phyloP scores from a whole-genome alignment of 2,888 invertebrate genomes.

The Stenoptilia bipunctidactyla region DNA sequence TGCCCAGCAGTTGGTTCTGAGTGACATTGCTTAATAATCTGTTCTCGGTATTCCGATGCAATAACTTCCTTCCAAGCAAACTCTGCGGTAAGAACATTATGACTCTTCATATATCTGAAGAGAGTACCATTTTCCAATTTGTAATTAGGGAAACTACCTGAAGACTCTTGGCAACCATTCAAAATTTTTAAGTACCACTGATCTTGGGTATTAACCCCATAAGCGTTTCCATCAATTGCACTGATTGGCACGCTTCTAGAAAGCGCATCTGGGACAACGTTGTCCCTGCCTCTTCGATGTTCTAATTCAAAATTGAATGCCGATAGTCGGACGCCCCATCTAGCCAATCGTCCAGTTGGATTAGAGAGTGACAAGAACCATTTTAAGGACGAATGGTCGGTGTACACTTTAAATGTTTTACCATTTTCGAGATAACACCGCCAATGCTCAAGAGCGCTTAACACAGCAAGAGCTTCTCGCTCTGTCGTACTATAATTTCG shows the following conservation, averaged over 20 bases:
- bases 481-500: slow-evolving; percentile 21
- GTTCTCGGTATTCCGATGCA: slow-evolving; percentile 7
- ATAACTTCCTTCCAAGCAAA: slow-evolving; percentile 21
- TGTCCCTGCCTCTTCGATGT: slow-evolving; percentile 18
- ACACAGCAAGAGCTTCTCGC: slow-evolving; percentile 19
- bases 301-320: slow-evolving; percentile 17
- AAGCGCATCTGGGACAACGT: slow-evolving; percentile 17
- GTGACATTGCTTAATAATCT: slow-evolving; percentile 13
- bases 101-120: slow-evolving; percentile 13
- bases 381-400: slow-evolving; percentile 19
- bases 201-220: not conserved
- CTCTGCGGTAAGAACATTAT: slow-evolving; percentile 9
- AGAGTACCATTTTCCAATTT: slow-evolving; percentile 11
- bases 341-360: slow-evolving; percentile 19
- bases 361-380: slow-evolving; percentile 17
- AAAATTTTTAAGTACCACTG: no score
- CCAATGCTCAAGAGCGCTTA: slow-evolving; percentile 21
- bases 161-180: slow-evolving; percentile 9
- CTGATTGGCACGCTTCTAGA: slow-evolving; percentile 11
- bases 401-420: slow-evolving; percentile 13
- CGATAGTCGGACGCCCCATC: slow-evolving; percentile 20
- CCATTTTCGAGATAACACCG: slow-evolving; percentile 20
- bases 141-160: slow-evolving; percentile 12
- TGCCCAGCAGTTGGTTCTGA: slow-evolving; percentile 15
- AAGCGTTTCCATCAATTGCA: not conserved